These are phyloP conservation scores for Tiliqua scincoides DNA, from an alignment of 2,113 vertebrate species.

Conservation along the genomic window DNA sequence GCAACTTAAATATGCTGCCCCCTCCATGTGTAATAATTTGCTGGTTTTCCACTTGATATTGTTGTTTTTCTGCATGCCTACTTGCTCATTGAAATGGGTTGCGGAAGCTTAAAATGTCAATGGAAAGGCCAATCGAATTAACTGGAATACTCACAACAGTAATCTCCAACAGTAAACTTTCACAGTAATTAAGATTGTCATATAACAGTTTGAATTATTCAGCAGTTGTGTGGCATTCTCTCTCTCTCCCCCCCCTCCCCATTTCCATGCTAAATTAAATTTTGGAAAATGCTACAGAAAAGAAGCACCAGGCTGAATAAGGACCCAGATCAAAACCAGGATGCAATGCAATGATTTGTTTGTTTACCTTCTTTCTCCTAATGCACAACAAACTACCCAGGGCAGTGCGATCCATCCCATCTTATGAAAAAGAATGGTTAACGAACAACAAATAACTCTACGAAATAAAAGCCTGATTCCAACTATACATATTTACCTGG, in stretches of 20 bases:
- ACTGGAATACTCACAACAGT: conserved; percentile 3
- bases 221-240: neutral
- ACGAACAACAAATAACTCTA: conserved; percentile 17
- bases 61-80: neutral
- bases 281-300: neutral
- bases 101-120: conserved; percentile 39
- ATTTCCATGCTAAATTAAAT: conserved; percentile 29
- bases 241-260: neutral
- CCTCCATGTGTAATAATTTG: neutral
- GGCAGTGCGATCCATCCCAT: neutral
- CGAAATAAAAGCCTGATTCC: neutral
- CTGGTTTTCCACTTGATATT: neutral
- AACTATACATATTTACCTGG: neutral
- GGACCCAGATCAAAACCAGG: neutral
- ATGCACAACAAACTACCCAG: conserved; percentile 11
- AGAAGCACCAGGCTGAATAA: neutral
- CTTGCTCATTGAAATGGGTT: conserved; percentile 11
- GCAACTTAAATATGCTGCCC: too few species aligned
- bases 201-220: conserved; percentile 21
- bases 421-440: conserved; percentile 26
- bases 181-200: conserved; percentile 33
- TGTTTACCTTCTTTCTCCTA: neutral
- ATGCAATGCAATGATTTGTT: conserved; percentile 20
- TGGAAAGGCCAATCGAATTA: conserved; percentile 47
- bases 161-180: conserved; percentile 31